Evolutionary conservation across 2,113 vertebrate genomes (phyloP).

Genomic region (Platysternon megacephalum): DNA sequence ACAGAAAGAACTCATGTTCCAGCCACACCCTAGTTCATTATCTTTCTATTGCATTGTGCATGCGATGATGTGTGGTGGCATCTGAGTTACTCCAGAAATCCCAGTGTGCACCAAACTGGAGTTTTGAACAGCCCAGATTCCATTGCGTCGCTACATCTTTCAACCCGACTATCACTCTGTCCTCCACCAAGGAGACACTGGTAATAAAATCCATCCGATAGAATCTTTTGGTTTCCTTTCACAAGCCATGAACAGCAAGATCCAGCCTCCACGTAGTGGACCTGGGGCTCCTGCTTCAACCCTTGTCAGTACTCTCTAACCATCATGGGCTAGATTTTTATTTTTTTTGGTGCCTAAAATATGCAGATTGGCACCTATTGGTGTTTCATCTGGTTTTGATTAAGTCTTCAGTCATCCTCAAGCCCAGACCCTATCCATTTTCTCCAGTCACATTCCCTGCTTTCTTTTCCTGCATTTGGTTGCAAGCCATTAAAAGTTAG

Average conservation of each 20-base stretch:
- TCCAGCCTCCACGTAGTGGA: not conserved
- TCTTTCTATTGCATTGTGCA: constrained; percentile 5
- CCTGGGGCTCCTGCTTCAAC: not conserved
- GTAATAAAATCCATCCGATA: rapidly evolving
- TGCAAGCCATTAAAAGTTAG: not conserved
- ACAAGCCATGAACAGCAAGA: not conserved
- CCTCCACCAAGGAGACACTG: not conserved
- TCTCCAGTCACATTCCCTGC: not conserved
- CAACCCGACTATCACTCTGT: not conserved
- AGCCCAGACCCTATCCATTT: not conserved
- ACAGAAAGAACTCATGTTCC: not conserved
- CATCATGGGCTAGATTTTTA: not conserved
- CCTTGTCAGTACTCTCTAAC: not conserved
- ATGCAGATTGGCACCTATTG: not conserved
- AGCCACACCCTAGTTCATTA: not conserved
- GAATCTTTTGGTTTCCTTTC: not conserved
- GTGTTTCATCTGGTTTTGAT: not conserved
- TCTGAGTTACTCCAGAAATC: rapidly evolving
- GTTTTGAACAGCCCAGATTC: not conserved
- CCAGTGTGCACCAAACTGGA: not conserved
- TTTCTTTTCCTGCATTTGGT: not conserved
- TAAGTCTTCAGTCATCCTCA: not conserved
- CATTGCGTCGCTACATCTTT: not conserved
- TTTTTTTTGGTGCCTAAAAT: not conserved
- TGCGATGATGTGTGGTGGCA: not conserved